phyloP scores from a whole-genome alignment of 2,888 invertebrate genomes.

The Drosophila barbarae region DNA sequence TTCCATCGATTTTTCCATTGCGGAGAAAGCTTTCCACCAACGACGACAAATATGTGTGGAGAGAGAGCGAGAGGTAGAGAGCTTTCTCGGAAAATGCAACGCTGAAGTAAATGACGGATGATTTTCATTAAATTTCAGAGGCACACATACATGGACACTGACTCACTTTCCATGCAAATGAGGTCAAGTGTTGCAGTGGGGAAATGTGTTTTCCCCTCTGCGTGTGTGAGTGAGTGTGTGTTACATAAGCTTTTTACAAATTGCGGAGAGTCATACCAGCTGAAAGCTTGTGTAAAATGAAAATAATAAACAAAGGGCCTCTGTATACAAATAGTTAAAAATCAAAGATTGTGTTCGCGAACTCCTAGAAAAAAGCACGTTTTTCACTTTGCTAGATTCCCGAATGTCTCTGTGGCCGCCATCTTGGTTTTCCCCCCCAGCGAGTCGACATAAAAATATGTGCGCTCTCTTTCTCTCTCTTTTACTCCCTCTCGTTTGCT shows the following conservation, averaged over 20 bases:
- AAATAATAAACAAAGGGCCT: constrained; percentile 11
- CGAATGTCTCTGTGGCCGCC: constrained; percentile 56
- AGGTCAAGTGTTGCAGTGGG: constrained; percentile 72
- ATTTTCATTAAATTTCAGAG: constrained; percentile 49
- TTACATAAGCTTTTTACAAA: constrained; percentile 69
- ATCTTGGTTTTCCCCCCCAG: constrained; percentile 70
- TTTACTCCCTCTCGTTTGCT: constrained; percentile 64
- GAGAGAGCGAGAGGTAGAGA: constrained; percentile 24
- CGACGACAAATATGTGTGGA: neutral
- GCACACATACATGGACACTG: constrained; percentile 21
- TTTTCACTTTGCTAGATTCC: constrained; percentile 55
- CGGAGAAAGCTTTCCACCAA: constrained; percentile 57
- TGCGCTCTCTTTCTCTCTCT: constrained; percentile 48
- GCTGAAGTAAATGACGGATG: constrained; percentile 33
- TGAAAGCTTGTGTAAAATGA: constrained; percentile 11
- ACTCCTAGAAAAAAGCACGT: constrained; percentile 53
- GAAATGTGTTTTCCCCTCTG: constrained; percentile 41
- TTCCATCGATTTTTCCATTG: constrained; percentile 68
- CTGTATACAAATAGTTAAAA: neutral
- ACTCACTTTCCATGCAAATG: constrained; percentile 63
- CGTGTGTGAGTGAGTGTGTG: constrained; percentile 33
- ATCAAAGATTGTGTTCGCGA: constrained; percentile 21
- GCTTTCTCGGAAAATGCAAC: constrained; percentile 54
- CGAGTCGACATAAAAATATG: constrained; percentile 65
- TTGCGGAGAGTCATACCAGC: constrained; percentile 28